Evolutionary conservation across 2,888 invertebrate genomes (phyloP).

Genomic region (Syrista parreyssii): DNA sequence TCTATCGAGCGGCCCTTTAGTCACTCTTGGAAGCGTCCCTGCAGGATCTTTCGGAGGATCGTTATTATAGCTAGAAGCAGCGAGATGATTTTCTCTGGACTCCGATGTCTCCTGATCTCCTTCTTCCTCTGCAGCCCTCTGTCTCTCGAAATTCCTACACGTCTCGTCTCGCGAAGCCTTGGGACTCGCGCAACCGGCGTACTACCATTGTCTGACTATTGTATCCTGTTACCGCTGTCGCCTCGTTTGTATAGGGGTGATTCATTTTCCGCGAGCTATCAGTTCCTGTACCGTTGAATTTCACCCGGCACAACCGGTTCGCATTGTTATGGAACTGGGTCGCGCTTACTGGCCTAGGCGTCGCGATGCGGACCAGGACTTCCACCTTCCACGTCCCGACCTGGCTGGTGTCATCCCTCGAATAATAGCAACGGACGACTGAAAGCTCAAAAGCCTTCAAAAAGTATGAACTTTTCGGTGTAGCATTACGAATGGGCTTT

Average conservation of each 20-base stretch:
- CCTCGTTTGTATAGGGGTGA: slow-evolving; percentile 57
- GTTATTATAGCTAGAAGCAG: too few species aligned
- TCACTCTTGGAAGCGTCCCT: slow-evolving; percentile 23
- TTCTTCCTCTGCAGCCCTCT: slow-evolving; percentile 1
- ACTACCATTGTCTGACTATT: slow-evolving; percentile 58
- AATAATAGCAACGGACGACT: too few species aligned
- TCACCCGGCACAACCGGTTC: slow-evolving; percentile 31
- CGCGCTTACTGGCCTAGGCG: slow-evolving; percentile 19
- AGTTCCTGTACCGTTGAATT: slow-evolving; percentile 59
- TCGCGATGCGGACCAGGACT: not conserved
- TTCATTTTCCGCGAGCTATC: slow-evolving; percentile 64
- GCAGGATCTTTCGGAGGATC: not conserved
- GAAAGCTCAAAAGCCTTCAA: too few species aligned
- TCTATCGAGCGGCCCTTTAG: slow-evolving; percentile 56
- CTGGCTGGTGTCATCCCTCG: too few species aligned
- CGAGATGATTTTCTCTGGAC: slow-evolving; percentile 1
- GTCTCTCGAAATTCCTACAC: not conserved
- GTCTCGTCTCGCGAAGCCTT: slow-evolving; percentile 30
- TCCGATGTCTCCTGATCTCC: slow-evolving; percentile 21
- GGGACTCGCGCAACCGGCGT: slow-evolving; percentile 16
- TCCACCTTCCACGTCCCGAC: too few species aligned
- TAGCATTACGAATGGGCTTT: too few species aligned
- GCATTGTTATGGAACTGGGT: slow-evolving; percentile 51
- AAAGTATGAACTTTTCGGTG: too few species aligned
- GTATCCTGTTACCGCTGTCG: slow-evolving; percentile 58